Conservation (phyloP, 2,888 invertebrate genomes). For the Diogma glabrata region DNA sequence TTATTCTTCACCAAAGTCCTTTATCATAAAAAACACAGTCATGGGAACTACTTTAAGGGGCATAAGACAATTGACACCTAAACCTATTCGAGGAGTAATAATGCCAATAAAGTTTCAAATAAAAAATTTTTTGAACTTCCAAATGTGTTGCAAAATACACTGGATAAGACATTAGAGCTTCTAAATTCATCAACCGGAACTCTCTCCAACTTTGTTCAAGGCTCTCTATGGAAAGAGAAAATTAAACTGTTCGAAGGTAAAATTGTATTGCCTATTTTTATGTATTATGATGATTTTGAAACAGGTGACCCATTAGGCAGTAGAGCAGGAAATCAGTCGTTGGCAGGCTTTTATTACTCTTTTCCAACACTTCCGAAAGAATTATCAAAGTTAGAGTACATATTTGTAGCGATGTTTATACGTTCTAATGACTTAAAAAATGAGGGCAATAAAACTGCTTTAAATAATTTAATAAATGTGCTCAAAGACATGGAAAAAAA, state of each 20-base stretch:
- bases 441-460: conserved; percentile 13
- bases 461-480: conserved; percentile 14
- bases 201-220: conserved; percentile 12
- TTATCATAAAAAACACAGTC: too few species aligned
- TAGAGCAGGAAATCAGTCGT: conserved; percentile 14
- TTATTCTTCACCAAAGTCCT: too few species aligned
- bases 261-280: conserved; percentile 5
- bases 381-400: conserved; percentile 13
- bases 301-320: conserved; percentile 14
- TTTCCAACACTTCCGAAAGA: conserved; percentile 13
- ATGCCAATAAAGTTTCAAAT: conserved; percentile 16
- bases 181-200: conserved; percentile 7
- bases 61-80: conserved; percentile 13
- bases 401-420: conserved; percentile 16
- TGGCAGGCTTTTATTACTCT: conserved; percentile 15
- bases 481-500: conserved; percentile 15
- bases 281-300: conserved; percentile 15
- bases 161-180: conserved; percentile 10
- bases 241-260: conserved; percentile 11
- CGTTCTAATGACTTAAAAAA: conserved; percentile 14
- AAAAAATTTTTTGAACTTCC: conserved; percentile 15
- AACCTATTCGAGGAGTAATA: conserved; percentile 15
- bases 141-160: conserved; percentile 10
- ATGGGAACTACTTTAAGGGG: conserved; percentile 4
- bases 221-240: conserved; percentile 13